Percentiles rank a stretch among this genome's conserved stretches.
Evolutionary conservation across 2,113 vertebrate species (phyloP).

Genomic region (Saimiri boliviensis): DNA sequence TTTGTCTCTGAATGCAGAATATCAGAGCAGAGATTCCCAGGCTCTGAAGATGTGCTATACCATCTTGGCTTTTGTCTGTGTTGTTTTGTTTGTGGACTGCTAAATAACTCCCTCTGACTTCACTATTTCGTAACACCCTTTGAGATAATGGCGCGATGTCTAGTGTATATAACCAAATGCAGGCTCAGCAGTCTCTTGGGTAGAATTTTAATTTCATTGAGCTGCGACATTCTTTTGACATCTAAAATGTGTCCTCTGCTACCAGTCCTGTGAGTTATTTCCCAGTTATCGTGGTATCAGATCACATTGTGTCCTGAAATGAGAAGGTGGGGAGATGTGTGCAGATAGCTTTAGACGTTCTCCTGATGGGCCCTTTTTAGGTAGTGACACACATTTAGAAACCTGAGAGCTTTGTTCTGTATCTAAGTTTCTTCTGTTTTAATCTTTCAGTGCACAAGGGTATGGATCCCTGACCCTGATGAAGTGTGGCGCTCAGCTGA

Average conservation of each 20-base stretch:
- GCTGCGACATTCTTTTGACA: neutral
- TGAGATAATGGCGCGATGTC: neutral
- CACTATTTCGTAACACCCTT: neutral
- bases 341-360: neutral
- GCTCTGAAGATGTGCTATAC: neutral
- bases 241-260: neutral
- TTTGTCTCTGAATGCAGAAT: neutral
- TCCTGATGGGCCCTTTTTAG: rapidly evolving
- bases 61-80: rapidly evolving
- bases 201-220: neutral
- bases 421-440: constrained; percentile 11
- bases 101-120: too few relatives aligned
- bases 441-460: constrained; percentile 89
- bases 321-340: neutral
- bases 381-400: neutral
- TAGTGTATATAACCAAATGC: neutral
- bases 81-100: neutral
- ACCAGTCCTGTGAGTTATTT: neutral
- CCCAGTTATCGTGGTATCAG: neutral
- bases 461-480: constrained; percentile 96
- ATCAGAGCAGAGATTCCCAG: neutral
- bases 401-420: neutral
- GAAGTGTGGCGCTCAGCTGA: constrained; percentile 96
- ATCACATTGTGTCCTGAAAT: neutral
- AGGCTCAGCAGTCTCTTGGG: neutral